phyloP scores from a whole-genome alignment of 2,888 invertebrate genomes.

The Adelphocoris suturalis region DNA sequence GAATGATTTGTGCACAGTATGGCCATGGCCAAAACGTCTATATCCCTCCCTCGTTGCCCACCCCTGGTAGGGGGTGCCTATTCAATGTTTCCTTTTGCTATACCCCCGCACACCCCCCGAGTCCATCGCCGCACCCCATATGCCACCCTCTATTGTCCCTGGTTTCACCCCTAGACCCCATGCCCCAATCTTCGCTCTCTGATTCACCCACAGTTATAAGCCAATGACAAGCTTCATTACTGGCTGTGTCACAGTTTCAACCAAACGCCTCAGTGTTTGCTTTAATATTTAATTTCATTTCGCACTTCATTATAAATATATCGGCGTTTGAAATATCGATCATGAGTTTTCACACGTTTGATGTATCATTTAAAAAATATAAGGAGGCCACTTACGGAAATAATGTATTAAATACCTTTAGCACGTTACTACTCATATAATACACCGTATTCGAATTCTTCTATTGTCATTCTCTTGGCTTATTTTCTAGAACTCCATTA shows the following conservation, averaged over 20 bases:
- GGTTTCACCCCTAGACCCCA: slow-evolving; percentile 65
- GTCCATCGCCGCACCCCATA: slow-evolving; percentile 70
- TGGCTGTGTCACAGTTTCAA: slow-evolving; percentile 72
- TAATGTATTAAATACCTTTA: too few relatives aligned
- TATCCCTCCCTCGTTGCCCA: slow-evolving; percentile 76
- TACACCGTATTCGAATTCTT: too few relatives aligned
- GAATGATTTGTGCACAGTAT: slow-evolving; percentile 74
- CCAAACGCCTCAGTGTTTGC: slow-evolving; percentile 61
- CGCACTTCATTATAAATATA: slow-evolving; percentile 8
- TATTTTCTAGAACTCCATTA: too few relatives aligned
- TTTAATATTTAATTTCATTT: slow-evolving; percentile 51
- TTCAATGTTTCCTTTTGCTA: slow-evolving; percentile 76
- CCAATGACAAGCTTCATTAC: slow-evolving; percentile 75
- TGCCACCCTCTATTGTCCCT: slow-evolving; percentile 73
- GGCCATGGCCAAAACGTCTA: slow-evolving; percentile 73
- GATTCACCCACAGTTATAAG: slow-evolving; percentile 73
- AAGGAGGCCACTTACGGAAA: too few relatives aligned
- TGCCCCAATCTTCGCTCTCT: slow-evolving; percentile 67
- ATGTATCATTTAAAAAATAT: too few relatives aligned
- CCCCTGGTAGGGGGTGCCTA: slow-evolving; percentile 76
- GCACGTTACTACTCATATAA: too few relatives aligned
- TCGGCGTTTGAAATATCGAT: not conserved
- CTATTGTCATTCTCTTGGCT: too few relatives aligned
- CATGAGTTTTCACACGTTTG: too few relatives aligned
- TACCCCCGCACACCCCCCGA: slow-evolving; percentile 57